A percentile compares a stretch with the other conserved stretches of the same genome.
Evolutionary conservation across 2,113 vertebrate genomes (phyloP).

Genomic region (Rattus rattus): DNA sequence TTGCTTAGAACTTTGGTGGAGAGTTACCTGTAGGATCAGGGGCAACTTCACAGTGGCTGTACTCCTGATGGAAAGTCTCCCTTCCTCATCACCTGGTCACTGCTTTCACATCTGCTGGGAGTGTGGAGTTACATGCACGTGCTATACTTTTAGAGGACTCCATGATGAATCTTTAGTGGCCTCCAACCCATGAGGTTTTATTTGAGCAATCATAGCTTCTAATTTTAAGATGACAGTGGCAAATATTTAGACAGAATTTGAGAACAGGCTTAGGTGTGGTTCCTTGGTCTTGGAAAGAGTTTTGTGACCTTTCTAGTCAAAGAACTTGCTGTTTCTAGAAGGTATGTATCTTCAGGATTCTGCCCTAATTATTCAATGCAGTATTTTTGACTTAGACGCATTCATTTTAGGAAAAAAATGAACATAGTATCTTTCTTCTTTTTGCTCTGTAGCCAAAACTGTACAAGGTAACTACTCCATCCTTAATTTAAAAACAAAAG

Average conservation of each 20-base stretch:
- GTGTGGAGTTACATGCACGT: too few relatives aligned
- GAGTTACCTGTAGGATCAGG: neutral
- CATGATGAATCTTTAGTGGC: neutral
- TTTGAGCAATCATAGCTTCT: neutral
- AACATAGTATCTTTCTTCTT: neutral
- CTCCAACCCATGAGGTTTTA: neutral
- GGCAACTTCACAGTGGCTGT: neutral
- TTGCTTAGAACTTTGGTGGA: neutral
- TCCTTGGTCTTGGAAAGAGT: neutral
- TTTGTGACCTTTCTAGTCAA: neutral
- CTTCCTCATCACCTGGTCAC: neutral
- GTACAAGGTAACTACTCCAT: neutral
- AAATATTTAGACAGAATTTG: neutral
- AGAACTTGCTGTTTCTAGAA: neutral
- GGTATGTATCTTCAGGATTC: neutral
- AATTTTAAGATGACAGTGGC: neutral
- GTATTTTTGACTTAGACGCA: constrained; percentile 17
- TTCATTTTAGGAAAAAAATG: constrained; percentile 34
- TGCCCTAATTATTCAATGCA: neutral
- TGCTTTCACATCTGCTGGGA: neutral
- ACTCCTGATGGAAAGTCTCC: neutral
- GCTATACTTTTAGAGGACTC: neutral
- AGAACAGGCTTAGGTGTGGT: neutral
- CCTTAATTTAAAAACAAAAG: neutral
- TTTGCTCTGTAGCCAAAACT: neutral